These are phyloP conservation scores for Globicephala melas DNA, from an alignment of 2,113 vertebrate genomes.

Conservation along the genomic window DNA sequence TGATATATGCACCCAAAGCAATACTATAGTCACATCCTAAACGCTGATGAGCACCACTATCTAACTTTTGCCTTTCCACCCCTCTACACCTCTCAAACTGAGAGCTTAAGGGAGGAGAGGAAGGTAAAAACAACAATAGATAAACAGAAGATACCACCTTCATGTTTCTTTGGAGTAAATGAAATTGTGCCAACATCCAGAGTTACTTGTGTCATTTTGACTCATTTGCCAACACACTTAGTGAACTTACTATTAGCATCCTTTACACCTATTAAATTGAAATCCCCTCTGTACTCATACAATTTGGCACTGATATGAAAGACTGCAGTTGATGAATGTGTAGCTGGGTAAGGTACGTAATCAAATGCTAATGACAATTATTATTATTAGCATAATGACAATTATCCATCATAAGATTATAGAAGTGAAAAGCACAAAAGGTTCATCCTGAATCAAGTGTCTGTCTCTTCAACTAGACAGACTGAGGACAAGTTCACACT, in stretches of 20 bases:
- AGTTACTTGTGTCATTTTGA: neutral
- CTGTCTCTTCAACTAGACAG: neutral
- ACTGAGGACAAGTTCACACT: neutral
- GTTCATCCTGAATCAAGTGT: neutral
- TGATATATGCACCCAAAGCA: neutral
- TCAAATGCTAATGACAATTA: neutral
- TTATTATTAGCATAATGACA: neutral
- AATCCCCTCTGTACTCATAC: neutral
- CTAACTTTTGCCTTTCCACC: neutral
- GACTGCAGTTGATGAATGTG: neutral
- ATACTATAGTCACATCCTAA: neutral
- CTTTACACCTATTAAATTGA: neutral
- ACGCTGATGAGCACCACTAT: neutral
- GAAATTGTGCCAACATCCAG: neutral
- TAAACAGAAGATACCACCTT: neutral
- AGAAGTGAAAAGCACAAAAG: neutral
- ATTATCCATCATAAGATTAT: neutral
- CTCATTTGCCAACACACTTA: neutral
- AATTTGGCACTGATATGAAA: neutral
- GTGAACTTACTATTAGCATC: constrained; percentile 9
- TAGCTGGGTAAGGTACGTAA: neutral
- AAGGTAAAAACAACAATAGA: neutral
- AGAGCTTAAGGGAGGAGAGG: neutral
- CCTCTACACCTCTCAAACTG: neutral
- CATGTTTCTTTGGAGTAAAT: neutral